Evolutionary conservation across 2,797 vertebrate genomes (phyloP).

Genomic region (Catamblyrhynchus diadema): DNA sequence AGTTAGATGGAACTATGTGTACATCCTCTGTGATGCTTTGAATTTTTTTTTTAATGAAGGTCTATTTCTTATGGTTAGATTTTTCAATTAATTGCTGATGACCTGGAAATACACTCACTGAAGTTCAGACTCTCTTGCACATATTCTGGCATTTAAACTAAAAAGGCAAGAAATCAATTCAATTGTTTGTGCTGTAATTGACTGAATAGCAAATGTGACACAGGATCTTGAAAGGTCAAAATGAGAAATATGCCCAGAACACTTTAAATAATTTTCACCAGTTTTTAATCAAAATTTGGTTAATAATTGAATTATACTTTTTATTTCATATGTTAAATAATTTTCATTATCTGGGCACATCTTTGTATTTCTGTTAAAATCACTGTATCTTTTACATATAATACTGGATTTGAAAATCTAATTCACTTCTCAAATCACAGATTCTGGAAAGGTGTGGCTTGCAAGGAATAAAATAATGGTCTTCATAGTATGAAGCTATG

Average conservation of each 20-base stretch:
- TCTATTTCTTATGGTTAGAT: neutral
- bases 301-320: neutral
- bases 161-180: conserved; percentile 49
- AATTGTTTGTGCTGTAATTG: conserved; percentile 20
- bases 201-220: conserved; percentile 8
- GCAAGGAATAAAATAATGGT: neutral
- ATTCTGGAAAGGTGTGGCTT: neutral
- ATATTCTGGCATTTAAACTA: conserved; percentile 24
- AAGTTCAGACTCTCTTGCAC: neutral
- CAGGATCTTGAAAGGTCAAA: neutral
- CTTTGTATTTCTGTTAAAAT: neutral
- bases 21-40: neutral
- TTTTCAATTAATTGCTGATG: neutral
- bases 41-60: neutral
- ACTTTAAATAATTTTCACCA: neutral
- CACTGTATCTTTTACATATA: neutral
- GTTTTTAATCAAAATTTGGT: neutral
- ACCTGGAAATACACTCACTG: conserved; percentile 12
- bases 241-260: neutral
- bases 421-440: neutral
- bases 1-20: neutral
- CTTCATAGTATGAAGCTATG: neutral
- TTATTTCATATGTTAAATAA: neutral
- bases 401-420: neutral
- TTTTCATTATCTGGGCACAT: neutral